Evolutionary conservation across 2,797 vertebrate genomes (phyloP).

Genomic region (Benthosema pterotum): DNA sequence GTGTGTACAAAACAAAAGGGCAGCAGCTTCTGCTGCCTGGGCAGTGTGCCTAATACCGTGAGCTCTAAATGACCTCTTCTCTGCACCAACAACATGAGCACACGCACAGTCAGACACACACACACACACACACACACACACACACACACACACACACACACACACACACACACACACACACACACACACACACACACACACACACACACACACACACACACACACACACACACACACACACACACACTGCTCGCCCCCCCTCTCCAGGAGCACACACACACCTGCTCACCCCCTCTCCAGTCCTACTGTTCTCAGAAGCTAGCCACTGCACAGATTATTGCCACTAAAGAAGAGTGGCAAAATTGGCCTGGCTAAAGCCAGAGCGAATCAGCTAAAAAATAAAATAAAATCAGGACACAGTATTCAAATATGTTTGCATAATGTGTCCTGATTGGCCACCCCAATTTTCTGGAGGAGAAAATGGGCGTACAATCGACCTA

Average conservation of each 20-base stretch:
- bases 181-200: too few relatives aligned
- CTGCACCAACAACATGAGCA: neutral
- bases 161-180: neutral
- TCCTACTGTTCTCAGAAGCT: neutral
- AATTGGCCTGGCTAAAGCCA: too few relatives aligned
- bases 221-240: neutral
- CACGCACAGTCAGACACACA: neutral
- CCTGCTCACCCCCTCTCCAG: neutral
- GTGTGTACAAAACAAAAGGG: slow-evolving; percentile 19
- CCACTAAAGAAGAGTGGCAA: too few relatives aligned
- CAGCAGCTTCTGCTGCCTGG: slow-evolving; percentile 10
- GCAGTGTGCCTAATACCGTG: neutral
- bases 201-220: too few relatives aligned
- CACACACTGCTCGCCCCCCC: neutral
- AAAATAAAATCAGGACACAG: too few relatives aligned
- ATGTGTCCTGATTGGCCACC: too few relatives aligned
- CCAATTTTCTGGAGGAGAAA: too few relatives aligned
- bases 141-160: neutral
- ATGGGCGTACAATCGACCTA: too few relatives aligned
- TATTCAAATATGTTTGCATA: too few relatives aligned
- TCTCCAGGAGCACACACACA: neutral
- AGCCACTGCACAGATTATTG: too few relatives aligned
- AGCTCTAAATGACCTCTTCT: slow-evolving; percentile 14
- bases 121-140: neutral
- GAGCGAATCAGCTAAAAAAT: too few relatives aligned